These are phyloP conservation scores for Drosophila sturtevanti DNA, from an alignment of 1,140 invertebrate species.

Conservation along the genomic window DNA sequence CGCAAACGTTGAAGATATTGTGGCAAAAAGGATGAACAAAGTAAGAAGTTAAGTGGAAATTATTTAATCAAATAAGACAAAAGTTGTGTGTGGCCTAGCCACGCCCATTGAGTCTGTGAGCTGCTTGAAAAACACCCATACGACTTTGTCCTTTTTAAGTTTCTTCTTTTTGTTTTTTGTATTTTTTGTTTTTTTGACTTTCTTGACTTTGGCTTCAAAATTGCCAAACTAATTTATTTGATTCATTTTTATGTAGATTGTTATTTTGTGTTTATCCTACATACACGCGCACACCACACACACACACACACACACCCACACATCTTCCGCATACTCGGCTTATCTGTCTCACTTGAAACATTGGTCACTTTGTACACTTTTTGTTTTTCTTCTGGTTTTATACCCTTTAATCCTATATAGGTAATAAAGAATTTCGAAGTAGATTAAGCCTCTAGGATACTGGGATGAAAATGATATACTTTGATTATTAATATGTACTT, in stretches of 20 bases:
- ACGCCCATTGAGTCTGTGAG: background rate
- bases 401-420: background rate
- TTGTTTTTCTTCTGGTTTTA: background rate
- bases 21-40: slow-evolving; percentile 17
- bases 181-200: slow-evolving; percentile 14
- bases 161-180: background rate
- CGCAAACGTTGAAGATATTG: slow-evolving; percentile 20
- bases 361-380: slow-evolving; percentile 41
- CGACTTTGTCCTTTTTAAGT: background rate
- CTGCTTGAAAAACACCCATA: slow-evolving; percentile 24
- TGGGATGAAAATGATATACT: no score
- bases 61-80: slow-evolving; percentile 78
- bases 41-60: slow-evolving; percentile 78
- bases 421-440: background rate
- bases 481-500: no score
- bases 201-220: slow-evolving; percentile 54
- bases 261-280: slow-evolving; percentile 49
- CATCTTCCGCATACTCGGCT: slow-evolving; percentile 19
- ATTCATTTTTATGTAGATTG: slow-evolving; percentile 80
- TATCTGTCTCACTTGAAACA: slow-evolving; percentile 46
- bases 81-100: slow-evolving; percentile 39
- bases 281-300: background rate
- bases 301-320: slow-evolving; percentile 16
- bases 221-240: slow-evolving; percentile 77
- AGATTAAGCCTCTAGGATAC: no score